Percentiles rank a stretch among this genome's conserved stretches.
Conservation (phyloP, 1,140 invertebrate genomes). For the Gryon sp. region DNA sequence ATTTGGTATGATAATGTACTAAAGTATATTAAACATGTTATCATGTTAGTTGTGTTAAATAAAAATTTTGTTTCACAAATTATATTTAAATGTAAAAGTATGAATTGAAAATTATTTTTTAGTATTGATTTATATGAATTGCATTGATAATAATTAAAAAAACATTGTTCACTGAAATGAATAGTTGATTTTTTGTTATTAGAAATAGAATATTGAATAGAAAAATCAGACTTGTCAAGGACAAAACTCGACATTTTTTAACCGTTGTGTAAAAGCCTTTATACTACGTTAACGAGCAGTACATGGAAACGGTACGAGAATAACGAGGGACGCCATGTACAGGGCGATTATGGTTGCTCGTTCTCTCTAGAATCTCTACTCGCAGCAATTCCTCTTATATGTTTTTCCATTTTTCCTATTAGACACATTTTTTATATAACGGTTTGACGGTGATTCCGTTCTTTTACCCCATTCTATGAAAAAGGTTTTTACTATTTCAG, state of each 20-base stretch:
- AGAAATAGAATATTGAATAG: not conserved
- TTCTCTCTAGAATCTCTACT: constrained; percentile 25
- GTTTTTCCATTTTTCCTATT: constrained; percentile 51
- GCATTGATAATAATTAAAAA: too few species aligned
- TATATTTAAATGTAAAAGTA: too few species aligned
- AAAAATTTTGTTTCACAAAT: too few species aligned
- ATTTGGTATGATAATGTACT: too few species aligned
- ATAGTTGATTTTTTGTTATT: too few species aligned
- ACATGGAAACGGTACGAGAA: constrained; percentile 48
- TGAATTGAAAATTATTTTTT: too few species aligned
- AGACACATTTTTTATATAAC: constrained; percentile 41
- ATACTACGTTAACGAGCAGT: constrained; percentile 33
- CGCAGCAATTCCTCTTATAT: constrained; percentile 28
- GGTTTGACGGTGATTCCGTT: constrained; percentile 32
- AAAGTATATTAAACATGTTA: too few species aligned
- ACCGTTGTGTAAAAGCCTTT: constrained; percentile 37
- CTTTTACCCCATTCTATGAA: constrained; percentile 3
- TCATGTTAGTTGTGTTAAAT: too few species aligned
- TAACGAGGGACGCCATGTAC: constrained; percentile 49
- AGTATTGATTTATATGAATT: too few species aligned
- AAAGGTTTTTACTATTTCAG: constrained; percentile 37
- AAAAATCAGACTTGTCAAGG: constrained; percentile 1
- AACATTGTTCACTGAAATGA: too few species aligned
- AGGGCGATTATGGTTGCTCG: constrained; percentile 48
- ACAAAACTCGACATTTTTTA: constrained; percentile 14